Conservation (phyloP, 2,888 invertebrate species). For the Phalera bucephala region DNA sequence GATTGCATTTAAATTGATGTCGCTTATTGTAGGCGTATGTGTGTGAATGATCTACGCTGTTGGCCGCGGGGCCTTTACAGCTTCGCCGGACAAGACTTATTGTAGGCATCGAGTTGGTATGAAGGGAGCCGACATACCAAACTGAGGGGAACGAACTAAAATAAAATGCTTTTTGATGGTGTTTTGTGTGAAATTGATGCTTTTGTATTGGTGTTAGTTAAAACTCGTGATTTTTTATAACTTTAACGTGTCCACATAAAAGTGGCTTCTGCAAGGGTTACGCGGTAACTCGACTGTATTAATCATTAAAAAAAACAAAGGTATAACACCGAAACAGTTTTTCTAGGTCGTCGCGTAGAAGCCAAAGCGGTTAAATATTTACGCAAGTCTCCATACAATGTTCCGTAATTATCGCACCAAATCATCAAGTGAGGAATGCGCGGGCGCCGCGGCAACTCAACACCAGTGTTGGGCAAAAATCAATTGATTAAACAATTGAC, state of each 20-base stretch:
- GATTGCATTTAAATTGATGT: slow-evolving; percentile 69
- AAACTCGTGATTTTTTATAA: no score
- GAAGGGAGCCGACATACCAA: no score
- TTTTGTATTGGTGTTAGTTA: no score
- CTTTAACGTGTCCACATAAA: no score
- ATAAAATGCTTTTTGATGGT: no score
- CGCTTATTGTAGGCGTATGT: slow-evolving; percentile 38
- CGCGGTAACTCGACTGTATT: slow-evolving; percentile 11
- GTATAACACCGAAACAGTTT: slow-evolving; percentile 42
- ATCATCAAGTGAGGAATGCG: slow-evolving; percentile 47
- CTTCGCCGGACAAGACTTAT: no score
- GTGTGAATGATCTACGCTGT: slow-evolving; percentile 1
- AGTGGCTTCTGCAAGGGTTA: background rate
- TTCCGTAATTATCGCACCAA: slow-evolving; percentile 60
- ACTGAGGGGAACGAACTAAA: no score
- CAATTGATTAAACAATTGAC: no score
- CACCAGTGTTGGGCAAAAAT: no score
- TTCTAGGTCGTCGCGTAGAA: slow-evolving; percentile 54
- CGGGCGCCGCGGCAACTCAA: slow-evolving; percentile 28
- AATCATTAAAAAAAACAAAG: slow-evolving; percentile 27
- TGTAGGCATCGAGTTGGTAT: no score
- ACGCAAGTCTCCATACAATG: slow-evolving; percentile 56
- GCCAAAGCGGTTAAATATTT: slow-evolving; percentile 42
- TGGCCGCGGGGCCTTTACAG: background rate
- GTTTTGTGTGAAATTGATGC: no score